Evolutionary conservation across 2,888 invertebrate species (phyloP), one percentile per base, ranked within the genome.

Genomic region (Dicranocentrus wangi): DNA sequence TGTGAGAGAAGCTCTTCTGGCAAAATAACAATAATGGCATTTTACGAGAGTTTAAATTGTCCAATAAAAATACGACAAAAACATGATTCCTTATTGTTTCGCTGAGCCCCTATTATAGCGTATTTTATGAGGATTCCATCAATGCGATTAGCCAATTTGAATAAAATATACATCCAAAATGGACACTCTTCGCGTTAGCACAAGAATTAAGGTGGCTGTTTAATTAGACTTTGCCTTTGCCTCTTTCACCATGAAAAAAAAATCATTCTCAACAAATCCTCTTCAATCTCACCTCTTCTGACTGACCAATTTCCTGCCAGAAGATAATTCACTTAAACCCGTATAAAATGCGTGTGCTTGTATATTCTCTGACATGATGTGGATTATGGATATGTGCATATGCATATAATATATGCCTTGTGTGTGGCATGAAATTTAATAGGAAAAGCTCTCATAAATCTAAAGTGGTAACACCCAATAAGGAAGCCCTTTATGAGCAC

Each of bases 81-180:
- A 71, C 71, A 71, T 71, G 71, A 71, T 60, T 71, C 71, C 60
- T 60, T 71, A 71, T 60, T 71, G 71, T 71, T 60, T n/a, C 58
- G 43, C 51, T 55, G 55, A 55, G 21, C 25, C 55, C 55, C 55
- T 25, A 72, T 72, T 72, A 72, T 51, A 61, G 72, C 32, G 21
- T 61, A 61, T 72, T 72, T 72, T 72, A 63, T 58, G 58, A 32
- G 53, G 15, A 69, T n/a, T 60, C 7, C n/a, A 58, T 32, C 61
- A 43, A 13, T 47, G 13, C 2, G 32, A 5, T 47, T 47, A 47
- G 42, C 58, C 42, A 19, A 60, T 71, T 71, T 71, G 15, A 71
- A 71, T 71, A 71, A 43, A 71, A 43, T 60, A 19, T 32, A 51
- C 53, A 69, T 69, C 51, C 39, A 69, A n/a, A 23, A 32, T 32